A percentile compares a stretch with the other conserved stretches of the same genome.
phyloP scores from a whole-genome alignment of 2,113 vertebrate species.

The Acanthochromis polyacanthus region DNA sequence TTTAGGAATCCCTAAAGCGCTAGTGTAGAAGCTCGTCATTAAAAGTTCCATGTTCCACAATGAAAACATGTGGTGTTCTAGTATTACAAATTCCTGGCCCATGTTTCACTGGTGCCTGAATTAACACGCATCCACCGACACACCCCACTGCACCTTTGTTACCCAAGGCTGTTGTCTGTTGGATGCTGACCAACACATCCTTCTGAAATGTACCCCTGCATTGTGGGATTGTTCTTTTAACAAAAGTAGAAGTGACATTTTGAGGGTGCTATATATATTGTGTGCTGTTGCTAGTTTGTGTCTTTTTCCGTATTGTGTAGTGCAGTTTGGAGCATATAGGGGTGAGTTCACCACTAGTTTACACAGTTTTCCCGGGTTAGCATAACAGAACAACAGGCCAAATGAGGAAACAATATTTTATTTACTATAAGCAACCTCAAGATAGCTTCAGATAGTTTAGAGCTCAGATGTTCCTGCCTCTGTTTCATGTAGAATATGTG shows the following conservation, averaged over 20 bases:
- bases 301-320: too few relatives aligned
- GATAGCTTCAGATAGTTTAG: neutral
- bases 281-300: too few relatives aligned
- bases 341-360: neutral
- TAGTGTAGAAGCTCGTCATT: too few relatives aligned
- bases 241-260: too few relatives aligned
- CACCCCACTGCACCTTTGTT: neutral
- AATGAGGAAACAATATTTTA: neutral
- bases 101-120: neutral
- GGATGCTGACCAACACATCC: too few relatives aligned
- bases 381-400: neutral
- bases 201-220: neutral
- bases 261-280: too few relatives aligned
- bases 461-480: too few relatives aligned
- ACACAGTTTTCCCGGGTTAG: neutral
- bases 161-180: neutral
- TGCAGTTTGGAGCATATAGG: too few relatives aligned
- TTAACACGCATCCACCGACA: neutral
- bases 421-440: neutral
- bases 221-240: neutral
- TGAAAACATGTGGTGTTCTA: too few relatives aligned
- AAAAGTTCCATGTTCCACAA: too few relatives aligned
- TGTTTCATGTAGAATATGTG: too few relatives aligned
- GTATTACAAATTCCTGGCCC: neutral
- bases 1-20: too few relatives aligned